phyloP scores from a whole-genome alignment of 2,797 vertebrate species.

The Rhabdomys pumilio region DNA sequence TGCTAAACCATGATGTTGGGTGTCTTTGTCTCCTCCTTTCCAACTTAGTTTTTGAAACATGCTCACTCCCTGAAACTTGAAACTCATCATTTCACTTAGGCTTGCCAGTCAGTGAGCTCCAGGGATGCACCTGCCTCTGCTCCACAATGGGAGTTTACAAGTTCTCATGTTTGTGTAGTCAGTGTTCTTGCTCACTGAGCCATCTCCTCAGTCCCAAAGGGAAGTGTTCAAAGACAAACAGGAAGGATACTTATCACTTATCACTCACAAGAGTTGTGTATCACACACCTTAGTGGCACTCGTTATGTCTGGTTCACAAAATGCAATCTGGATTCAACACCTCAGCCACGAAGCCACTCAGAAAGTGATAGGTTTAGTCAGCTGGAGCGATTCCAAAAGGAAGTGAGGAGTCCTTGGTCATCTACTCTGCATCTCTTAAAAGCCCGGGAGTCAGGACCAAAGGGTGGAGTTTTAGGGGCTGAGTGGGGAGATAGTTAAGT shows the following conservation, averaged over 20 bases:
- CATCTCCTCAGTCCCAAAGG: neutral
- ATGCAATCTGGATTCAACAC: neutral
- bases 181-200: neutral
- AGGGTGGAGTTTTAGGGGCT: neutral
- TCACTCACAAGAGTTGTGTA: neutral
- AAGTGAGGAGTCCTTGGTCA: neutral
- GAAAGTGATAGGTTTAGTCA: neutral
- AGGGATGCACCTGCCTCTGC: no score
- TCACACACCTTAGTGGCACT: neutral
- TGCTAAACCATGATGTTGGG: no score
- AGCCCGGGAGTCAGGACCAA: neutral
- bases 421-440: neutral
- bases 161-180: neutral
- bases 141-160: neutral
- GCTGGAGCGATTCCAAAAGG: neutral
- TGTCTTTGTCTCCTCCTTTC: neutral
- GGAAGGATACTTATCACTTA: no score
- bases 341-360: neutral
- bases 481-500: neutral
- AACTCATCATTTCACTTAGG: neutral
- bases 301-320: neutral
- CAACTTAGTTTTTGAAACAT: neutral
- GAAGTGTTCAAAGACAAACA: neutral
- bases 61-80: neutral
- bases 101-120: neutral